Conservation (phyloP, 2,113 vertebrate genomes). For the Bos javanicus region DNA sequence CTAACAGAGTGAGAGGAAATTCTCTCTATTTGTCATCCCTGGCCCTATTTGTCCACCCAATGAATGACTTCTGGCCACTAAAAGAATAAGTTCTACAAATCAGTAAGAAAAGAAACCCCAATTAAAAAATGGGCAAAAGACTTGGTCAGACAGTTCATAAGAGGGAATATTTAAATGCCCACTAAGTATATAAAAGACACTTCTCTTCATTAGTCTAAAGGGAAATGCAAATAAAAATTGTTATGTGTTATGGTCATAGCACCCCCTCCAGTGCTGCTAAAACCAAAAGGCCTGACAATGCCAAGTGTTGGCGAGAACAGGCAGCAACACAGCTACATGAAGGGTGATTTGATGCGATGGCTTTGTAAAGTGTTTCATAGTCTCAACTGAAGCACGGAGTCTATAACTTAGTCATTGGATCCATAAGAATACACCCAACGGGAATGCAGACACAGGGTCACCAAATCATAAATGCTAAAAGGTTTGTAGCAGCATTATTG, state of each 20-base stretch:
- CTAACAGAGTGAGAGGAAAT: neutral
- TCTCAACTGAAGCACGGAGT: neutral
- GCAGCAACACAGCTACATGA: neutral
- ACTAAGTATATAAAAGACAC: neutral
- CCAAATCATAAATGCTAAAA: neutral
- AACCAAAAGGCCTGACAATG: neutral
- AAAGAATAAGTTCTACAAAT: neutral
- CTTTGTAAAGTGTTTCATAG: neutral
- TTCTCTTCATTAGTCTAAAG: neutral
- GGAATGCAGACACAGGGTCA: neutral
- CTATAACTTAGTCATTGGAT: neutral
- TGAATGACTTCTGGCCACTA: neutral
- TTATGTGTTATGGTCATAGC: neutral
- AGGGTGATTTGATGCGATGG: neutral
- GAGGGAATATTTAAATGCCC: neutral
- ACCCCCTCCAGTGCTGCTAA: neutral
- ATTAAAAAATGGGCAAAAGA: neutral
- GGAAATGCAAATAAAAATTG: neutral
- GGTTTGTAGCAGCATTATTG: neutral
- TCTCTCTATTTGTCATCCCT: neutral
- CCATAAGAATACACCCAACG: neutral
- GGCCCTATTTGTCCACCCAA: neutral
- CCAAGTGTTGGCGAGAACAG: neutral
- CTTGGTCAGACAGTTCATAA: neutral
- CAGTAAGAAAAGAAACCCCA: neutral